Percentiles rank a stretch among this genome's conserved stretches.
phyloP scores from a whole-genome alignment of 2,113 vertebrate species.

The Coracopsis vasa region DNA sequence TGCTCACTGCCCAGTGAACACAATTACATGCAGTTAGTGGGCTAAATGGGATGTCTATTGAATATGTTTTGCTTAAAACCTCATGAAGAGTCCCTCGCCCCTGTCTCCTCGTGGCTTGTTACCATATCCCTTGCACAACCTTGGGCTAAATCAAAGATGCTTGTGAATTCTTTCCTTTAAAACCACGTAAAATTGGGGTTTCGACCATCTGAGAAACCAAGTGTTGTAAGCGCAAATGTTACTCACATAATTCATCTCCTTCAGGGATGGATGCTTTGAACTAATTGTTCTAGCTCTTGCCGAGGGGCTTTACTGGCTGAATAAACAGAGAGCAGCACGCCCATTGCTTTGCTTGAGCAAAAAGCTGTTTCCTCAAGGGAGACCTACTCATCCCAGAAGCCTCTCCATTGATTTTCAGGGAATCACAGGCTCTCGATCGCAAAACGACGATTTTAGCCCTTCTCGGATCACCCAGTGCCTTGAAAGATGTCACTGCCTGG shows the following conservation, averaged over 20 bases:
- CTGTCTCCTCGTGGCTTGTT: background rate
- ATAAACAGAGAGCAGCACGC: background rate
- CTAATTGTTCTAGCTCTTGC: background rate
- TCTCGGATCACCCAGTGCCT: background rate
- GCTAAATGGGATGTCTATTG: background rate
- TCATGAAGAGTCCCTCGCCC: fast-evolving
- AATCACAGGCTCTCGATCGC: background rate
- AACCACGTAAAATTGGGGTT: background rate
- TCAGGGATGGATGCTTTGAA: background rate
- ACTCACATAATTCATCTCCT: background rate
- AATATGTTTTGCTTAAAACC: background rate
- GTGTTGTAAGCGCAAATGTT: background rate
- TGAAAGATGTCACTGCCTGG: background rate
- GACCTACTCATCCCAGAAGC: fast-evolving
- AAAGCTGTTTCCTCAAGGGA: background rate
- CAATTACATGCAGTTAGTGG: background rate
- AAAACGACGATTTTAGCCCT: background rate
- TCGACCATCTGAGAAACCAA: background rate
- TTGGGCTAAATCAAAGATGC: background rate
- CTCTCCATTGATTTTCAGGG: background rate
- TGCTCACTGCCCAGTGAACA: background rate
- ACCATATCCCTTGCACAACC: background rate
- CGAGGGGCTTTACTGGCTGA: background rate
- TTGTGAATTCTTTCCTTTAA: background rate
- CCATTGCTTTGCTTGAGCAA: background rate